Base-by-base conservation (phyloP, 2,113 vertebrate genomes). In the Cebidichthys violaceus region DNA sequence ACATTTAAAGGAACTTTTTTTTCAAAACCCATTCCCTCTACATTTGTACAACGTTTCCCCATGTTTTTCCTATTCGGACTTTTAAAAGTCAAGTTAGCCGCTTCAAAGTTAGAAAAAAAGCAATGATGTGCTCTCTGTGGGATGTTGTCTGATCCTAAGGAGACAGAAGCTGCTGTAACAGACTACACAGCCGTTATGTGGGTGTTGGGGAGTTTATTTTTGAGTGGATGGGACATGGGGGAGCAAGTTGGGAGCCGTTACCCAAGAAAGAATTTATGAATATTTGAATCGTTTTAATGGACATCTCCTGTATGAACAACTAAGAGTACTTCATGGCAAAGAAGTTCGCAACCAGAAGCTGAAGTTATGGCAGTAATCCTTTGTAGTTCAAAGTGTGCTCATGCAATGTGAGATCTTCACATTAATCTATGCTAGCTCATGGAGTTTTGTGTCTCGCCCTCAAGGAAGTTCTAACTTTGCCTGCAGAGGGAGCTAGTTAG, bases 231-330 rank as follows among this genome's bases (percentile, higher is more conserved):
- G 76, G 74, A 76, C 70, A 77, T 69, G 10, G 27, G 41, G 24
- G 67, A 79, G 50, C 37, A 41, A 55, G 60, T 54, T 37, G 41
- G n/a, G 65, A 71, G 67, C 29, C 33, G 54, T 27, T 62, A 45
- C 45, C 8, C 4, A 27, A 59, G 52, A 31, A 64, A 55, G 59
- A 71, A 72, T 50, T 43, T 15, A 86, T 88, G 4, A 88, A 91
- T 90, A 90, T 89, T 91, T 91, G 0, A 91, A 77, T 47, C 3
- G 37, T 81, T 87, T 82, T 77, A 90, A 89, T 88, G 82, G 87
- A 88, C 72, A 88, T 85, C 37, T 86, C 66, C 77, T 88, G 83
- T 89, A 50, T 61, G 35, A 67, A 35, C 9, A 82, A 57, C 47
- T 52, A 50, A 52, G 57, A 77, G 27, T n/a, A 45, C 13, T 35